Base-by-base conservation (phyloP, 2,888 invertebrate genomes). In the Aporophyla lueneburgensis region DNA sequence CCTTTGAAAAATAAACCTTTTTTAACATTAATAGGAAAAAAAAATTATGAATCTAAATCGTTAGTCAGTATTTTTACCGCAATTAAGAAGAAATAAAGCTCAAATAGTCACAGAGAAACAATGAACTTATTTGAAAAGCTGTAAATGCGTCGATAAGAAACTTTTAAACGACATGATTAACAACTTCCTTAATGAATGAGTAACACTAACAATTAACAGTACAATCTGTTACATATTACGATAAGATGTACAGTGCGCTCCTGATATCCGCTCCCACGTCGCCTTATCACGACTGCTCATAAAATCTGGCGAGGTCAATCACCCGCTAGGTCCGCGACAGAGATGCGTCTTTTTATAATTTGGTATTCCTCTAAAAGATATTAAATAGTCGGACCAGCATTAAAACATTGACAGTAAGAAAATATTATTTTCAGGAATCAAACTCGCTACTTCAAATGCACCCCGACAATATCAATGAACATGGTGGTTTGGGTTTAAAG, bases 251-350 rank as follows among this genome's bases (percentile, higher is more conserved):
- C 66, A 49, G 65, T 43, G 69, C 54, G 69, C 54, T 78, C 68
- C 72, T 74, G 69, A 76, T 86, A 84, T 89, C 88, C 87, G 82
- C 83, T 88, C 87, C 81, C 87, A 88, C 81, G 77, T 66, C 40
- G 56, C 56, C 78, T 88, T 88, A 88, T 88, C 88, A 81, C 75
- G 73, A 72, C 62, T 65, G 16, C 76, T 78, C 80, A 62, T 88
- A 83, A 88, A 87, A 81, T 86, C 71, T 67, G 70, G 58, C 62
- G 62, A 71, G 80, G 76, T 81, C 85, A 83, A 65, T 71, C 83
- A 81, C 77, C 65, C 54, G 6, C 6, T 71, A 84, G 71, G 71
- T 46, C 21, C 16, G n/a, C 27, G 53, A 33, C 43, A 21, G 9
- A 46, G 7, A 46, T 56, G 54, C 59, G 59, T 49, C 51, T 68